Evolutionary conservation across 1,140 invertebrate genomes (phyloP), one percentile per base, ranked within the genome.

Genomic region (Ceratitis capitata): DNA sequence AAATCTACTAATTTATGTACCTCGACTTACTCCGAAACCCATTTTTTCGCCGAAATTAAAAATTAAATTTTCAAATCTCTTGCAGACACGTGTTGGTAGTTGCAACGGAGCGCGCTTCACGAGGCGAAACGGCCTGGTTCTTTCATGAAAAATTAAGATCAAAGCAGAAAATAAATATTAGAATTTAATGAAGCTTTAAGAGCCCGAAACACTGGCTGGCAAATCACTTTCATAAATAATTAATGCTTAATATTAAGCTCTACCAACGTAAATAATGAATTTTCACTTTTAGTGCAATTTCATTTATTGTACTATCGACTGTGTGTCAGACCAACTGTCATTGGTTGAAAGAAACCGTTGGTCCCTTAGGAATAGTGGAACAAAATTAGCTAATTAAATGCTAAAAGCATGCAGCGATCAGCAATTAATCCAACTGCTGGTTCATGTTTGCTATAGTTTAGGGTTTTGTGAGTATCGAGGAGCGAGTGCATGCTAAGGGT

Each of bases 301-400:
- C n/a, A 19, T 12, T 16, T 19, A 53, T 53, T 12, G 7, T 56
- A 23, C 10, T 56, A 56, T 23, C n/a, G 1, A 53, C 16, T 53
- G 2, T 53, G 51, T 47, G 45, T 47, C 12, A n/a, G n/a, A n/a
- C n/a, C n/a, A n/a, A 47, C 12, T 47, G 61, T 35, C 16, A 64
- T 35, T 35, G 12, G 12, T 10, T 35, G 32, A 12, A 23, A 26
- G 29, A 19, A 2, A 35, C 16, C 16, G 61, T 35, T 64, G 61
- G 32, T 78, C 69, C 69, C 69, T 45, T 16, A 6, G 69, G 69
- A 45, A 78, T 78, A 45, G 69, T 19, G 32, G 39, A 78, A 56
- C n/a, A 53, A 23, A 42, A 47, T 78, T 78, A 78, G 69, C 69
- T 45, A 78, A 78, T 78, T 14, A 78, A 78, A 42, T 78, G 69